phyloP scores from a whole-genome alignment of 2,797 vertebrate species.

The Gymnoscopelus braueri region DNA sequence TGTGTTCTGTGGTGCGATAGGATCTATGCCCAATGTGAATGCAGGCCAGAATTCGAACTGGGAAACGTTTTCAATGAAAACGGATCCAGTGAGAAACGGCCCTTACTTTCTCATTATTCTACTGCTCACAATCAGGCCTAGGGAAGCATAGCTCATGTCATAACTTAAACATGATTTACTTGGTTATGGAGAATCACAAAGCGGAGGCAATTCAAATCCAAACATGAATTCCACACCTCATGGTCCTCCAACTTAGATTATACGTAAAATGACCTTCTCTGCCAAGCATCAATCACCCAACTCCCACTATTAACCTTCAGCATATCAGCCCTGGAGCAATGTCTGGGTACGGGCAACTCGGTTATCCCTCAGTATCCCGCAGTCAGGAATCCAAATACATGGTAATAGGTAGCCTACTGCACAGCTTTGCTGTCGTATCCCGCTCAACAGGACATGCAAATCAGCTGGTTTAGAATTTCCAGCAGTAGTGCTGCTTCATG shows the following conservation, averaged over 20 bases:
- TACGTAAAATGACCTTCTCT: conserved; percentile 34
- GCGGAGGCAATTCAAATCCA: conserved; percentile 35
- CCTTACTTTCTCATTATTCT: conserved; percentile 55
- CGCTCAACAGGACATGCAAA: conserved; percentile 56
- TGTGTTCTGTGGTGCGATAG: no score
- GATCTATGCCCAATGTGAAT: no score
- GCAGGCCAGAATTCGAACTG: no score
- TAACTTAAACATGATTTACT: conserved; percentile 60
- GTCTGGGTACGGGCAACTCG: conserved; percentile 32
- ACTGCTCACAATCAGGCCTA: conserved; percentile 53
- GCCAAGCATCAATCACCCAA: conserved; percentile 34
- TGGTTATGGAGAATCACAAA: conserved; percentile 47
- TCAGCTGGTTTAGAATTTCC: conserved; percentile 36
- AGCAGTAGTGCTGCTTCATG: conserved; percentile 47
- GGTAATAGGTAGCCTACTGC: conserved; percentile 39
- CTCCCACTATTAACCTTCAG: conserved; percentile 47
- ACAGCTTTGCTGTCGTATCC: conserved; percentile 45
- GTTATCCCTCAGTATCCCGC: conserved; percentile 34
- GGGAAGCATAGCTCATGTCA: conserved; percentile 35
- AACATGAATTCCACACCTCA: conserved; percentile 45
- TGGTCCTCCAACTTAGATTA: conserved; percentile 41
- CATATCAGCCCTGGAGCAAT: conserved; percentile 40
- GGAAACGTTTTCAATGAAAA: no score
- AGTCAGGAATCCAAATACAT: conserved; percentile 58
- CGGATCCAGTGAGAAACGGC: no score